Conservation (phyloP, 1,140 invertebrate species). For the Drosophila eugracilis region DNA sequence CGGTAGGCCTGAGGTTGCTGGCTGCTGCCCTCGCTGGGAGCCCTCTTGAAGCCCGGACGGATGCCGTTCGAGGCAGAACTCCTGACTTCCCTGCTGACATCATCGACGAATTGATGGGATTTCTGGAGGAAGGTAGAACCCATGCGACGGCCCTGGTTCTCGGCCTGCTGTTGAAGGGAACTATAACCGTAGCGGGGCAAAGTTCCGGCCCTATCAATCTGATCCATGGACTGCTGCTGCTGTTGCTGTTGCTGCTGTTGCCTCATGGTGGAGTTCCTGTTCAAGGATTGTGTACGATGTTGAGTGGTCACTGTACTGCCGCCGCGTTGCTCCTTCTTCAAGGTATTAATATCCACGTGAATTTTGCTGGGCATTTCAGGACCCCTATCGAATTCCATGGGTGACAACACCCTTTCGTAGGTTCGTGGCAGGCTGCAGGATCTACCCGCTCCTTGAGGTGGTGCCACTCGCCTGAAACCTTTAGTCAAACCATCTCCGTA, state of each 20-base stretch:
- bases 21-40: slow-evolving; percentile 79
- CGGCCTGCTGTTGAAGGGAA: slow-evolving; percentile 83
- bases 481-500: slow-evolving; percentile 87
- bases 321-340: slow-evolving; percentile 70
- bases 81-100: slow-evolving; percentile 88
- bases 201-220: slow-evolving; percentile 86
- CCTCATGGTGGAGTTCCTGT: slow-evolving; percentile 68
- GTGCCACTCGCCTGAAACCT: slow-evolving; percentile 87
- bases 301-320: slow-evolving; percentile 63
- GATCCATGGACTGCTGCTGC: slow-evolving; percentile 61
- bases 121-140: slow-evolving; percentile 89
- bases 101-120: slow-evolving; percentile 89
- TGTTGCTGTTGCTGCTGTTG: slow-evolving; percentile 57
- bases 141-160: slow-evolving; percentile 87
- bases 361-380: slow-evolving; percentile 85
- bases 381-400: slow-evolving; percentile 87
- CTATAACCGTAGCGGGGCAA: slow-evolving; percentile 87
- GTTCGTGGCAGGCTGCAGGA: slow-evolving; percentile 85
- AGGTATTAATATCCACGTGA: slow-evolving; percentile 64
- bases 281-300: slow-evolving; percentile 68
- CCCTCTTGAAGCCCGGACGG: slow-evolving; percentile 86
- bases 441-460: slow-evolving; percentile 83
- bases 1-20: slow-evolving; percentile 88
- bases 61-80: slow-evolving; percentile 71
- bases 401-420: slow-evolving; percentile 86